Conservation (phyloP, 2,113 vertebrate genomes). For the Micronycteris hirsuta region DNA sequence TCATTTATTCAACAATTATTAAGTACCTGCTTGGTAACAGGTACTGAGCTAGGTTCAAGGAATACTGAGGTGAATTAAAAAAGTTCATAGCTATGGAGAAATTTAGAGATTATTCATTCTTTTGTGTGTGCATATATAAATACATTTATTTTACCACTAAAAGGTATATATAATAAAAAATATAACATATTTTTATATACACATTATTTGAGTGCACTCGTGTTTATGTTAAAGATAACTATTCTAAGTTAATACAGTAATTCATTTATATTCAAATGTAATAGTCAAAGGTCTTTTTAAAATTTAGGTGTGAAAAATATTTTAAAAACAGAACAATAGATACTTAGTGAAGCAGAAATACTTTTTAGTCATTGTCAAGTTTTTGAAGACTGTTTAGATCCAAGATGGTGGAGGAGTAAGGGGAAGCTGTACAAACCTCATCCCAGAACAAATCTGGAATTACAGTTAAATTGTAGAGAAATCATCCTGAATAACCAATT, state of each 20-base stretch:
- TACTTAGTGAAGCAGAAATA: background rate
- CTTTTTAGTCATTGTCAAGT: background rate
- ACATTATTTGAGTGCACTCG: background rate
- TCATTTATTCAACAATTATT: background rate
- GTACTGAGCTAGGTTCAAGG: background rate
- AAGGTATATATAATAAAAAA: background rate
- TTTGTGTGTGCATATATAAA: background rate
- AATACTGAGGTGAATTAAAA: background rate
- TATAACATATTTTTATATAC: background rate
- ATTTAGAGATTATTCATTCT: background rate
- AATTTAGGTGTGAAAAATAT: background rate
- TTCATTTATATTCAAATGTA: background rate
- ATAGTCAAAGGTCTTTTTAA: background rate
- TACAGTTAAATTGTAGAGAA: too few relatives aligned
- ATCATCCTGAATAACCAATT: too few relatives aligned
- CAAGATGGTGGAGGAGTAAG: too few relatives aligned
- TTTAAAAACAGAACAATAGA: background rate
- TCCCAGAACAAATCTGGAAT: too few relatives aligned
- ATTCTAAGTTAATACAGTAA: background rate
- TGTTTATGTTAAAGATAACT: background rate
- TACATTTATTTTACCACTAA: background rate
- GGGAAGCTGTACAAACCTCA: too few relatives aligned
- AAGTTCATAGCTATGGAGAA: background rate
- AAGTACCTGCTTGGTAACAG: background rate
- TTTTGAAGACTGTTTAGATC: background rate